Conservation (phyloP, 2,113 vertebrate genomes). For the Epinephelus lanceolatus region DNA sequence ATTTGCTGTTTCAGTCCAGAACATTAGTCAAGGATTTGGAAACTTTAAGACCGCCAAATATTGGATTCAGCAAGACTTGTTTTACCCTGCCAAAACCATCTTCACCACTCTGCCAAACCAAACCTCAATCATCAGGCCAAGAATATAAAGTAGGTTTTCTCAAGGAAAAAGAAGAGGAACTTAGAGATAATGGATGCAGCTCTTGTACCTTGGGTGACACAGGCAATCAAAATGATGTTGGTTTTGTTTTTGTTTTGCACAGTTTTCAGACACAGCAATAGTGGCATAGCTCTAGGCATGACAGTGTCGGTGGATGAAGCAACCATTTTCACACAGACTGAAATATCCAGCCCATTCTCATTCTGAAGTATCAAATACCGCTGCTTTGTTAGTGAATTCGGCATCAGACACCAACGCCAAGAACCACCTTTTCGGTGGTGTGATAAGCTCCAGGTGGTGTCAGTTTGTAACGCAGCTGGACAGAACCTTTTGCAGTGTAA, state of each 20-base stretch:
- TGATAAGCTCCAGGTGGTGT: too few relatives aligned
- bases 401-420: too few relatives aligned
- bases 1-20: constrained; percentile 2
- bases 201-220: background rate
- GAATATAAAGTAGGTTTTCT: constrained; percentile 4
- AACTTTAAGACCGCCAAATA: constrained; percentile 1
- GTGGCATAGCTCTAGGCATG: background rate
- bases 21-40: constrained; percentile 12
- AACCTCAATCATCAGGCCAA: background rate
- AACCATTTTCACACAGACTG: background rate
- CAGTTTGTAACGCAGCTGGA: too few relatives aligned
- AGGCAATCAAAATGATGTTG: background rate
- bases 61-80: background rate
- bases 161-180: background rate
- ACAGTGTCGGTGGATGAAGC: background rate
- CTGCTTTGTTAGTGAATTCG: too few relatives aligned
- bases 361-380: too few relatives aligned
- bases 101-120: constrained; percentile 22
- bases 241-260: background rate
- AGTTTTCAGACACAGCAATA: background rate
- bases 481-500: too few relatives aligned
- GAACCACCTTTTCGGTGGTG: too few relatives aligned
- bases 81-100: background rate
- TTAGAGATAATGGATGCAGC: background rate
- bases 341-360: background rate